These are phyloP conservation scores for Menura novaehollandiae DNA, from an alignment of 2,113 vertebrate genomes.

Conservation along the genomic window DNA sequence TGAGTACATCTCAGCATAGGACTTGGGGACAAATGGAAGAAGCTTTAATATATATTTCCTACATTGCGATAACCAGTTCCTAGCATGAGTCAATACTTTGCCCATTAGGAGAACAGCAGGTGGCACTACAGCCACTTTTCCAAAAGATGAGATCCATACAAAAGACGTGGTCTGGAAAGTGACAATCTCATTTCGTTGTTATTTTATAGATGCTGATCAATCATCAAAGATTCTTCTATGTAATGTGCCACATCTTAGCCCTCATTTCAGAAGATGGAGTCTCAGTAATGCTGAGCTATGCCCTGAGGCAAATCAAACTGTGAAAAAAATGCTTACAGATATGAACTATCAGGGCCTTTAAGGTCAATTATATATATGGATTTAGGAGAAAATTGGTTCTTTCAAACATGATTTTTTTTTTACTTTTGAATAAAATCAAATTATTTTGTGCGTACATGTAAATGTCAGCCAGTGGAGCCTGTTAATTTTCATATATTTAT, in stretches of 20 bases:
- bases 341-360: background rate
- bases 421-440: background rate
- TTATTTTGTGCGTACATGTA: rapidly evolving
- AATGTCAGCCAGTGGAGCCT: background rate
- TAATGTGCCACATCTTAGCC: background rate
- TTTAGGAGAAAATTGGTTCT: background rate
- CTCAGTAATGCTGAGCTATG: background rate
- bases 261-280: background rate
- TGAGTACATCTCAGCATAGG: background rate
- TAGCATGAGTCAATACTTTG: background rate
- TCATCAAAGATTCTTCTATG: background rate
- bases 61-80: background rate
- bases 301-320: background rate
- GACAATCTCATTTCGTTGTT: background rate
- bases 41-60: background rate
- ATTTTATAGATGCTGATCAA: background rate
- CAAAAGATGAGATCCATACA: background rate
- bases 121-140: slow-evolving; percentile 12
- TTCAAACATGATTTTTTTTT: background rate
- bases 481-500: background rate
- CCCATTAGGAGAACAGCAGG: background rate
- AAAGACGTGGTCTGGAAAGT: background rate
- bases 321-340: background rate
- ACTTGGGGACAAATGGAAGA: background rate
- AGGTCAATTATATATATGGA: background rate